Base-by-base conservation (phyloP, 2,113 vertebrate species). In the Osmerus eperlanus region DNA sequence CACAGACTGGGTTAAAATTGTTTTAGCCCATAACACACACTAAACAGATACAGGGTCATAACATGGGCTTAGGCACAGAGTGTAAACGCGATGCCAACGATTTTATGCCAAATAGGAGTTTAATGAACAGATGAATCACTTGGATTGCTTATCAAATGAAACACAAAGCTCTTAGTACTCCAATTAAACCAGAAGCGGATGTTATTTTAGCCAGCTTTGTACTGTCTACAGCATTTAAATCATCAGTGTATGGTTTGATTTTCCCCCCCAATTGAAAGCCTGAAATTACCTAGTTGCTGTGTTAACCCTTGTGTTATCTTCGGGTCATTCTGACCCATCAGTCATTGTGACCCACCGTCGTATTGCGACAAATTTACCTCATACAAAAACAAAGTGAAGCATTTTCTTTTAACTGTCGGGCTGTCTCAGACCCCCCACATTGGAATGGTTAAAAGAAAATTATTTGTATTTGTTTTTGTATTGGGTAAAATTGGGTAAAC, bases 71-170 rank as follows among this genome's bases (percentile, higher is more conserved):
- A 21, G 64, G 11, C 41, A 19, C 14, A 13, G n/a, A 51, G 41
- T 51, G 41, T 14, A 2, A 65, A 65, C 21, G 64, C 64, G 12
- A 32, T 47, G n/a, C 18, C 41, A 65, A 36, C 53, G 64, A 13
- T 65, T 84, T 73, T 65, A 87, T 80, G 83, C 87, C 89, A 91
- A 91, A 92, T 88, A 85, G 69, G 70, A 83, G 71, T 68, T 75
- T 80, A 52, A 66, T 41, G 19, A 72, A 67, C 28, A 8, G 64
- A 65, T 71, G n/a, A 28, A 63, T 76, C 66, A 67, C 78, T 80
- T 74, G 75, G 68, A 73, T 83, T 80, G 71, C 76, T 70, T 77
- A 52, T 75, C 55, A 28, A 76, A 68, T 67, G 54, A 78, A 77
- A 74, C 66, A 28, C 67, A 61, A 76, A 69, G 70, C 74, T 81